phyloP scores from a whole-genome alignment of 37 sponge, comb jelly and placozoan genomes.

The Bolinopsis microptera region DNA sequence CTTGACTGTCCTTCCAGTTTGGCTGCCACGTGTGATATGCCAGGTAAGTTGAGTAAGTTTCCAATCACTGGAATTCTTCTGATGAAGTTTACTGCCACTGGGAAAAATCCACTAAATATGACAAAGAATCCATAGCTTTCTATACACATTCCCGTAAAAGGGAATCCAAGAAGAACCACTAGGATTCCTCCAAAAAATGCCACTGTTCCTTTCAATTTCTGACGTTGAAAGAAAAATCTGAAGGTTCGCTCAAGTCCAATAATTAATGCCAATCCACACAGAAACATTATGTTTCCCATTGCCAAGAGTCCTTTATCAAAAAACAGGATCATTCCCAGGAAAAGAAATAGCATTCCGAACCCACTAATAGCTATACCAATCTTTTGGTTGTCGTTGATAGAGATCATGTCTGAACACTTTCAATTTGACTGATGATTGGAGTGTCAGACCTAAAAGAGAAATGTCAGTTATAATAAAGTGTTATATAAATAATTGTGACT shows the following conservation, averaged over 20 bases:
- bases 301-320: slow-evolving; percentile 92
- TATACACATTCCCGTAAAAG: slow-evolving; percentile 92
- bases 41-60: slow-evolving; percentile 82
- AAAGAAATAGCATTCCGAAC: slow-evolving; percentile 83
- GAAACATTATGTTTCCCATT: slow-evolving; percentile 95
- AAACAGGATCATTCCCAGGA: slow-evolving; percentile 84
- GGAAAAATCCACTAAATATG: slow-evolving; percentile 90
- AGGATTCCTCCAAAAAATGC: slow-evolving; percentile 90
- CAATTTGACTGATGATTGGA: too few relatives aligned
- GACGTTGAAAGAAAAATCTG: slow-evolving; percentile 92
- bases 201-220: slow-evolving; percentile 84
- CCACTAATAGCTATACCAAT: slow-evolving; percentile 90
- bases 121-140: slow-evolving; percentile 91
- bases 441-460: too few relatives aligned
- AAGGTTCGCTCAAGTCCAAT: slow-evolving; percentile 88
- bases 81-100: slow-evolving; percentile 80
- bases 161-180: slow-evolving; percentile 88
- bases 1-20: slow-evolving; percentile 60
- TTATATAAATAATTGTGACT: too few relatives aligned
- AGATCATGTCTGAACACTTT: slow-evolving; percentile 55
- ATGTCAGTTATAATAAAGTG: too few relatives aligned
- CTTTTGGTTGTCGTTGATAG: slow-evolving; percentile 67
- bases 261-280: slow-evolving; percentile 86
- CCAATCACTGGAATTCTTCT: slow-evolving; percentile 89
- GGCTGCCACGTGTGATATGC: slow-evolving; percentile 74